Percentiles rank a stretch among this genome's conserved stretches.
phyloP scores from a whole-genome alignment of 1,140 invertebrate genomes.

The Tetramorium simillimum region DNA sequence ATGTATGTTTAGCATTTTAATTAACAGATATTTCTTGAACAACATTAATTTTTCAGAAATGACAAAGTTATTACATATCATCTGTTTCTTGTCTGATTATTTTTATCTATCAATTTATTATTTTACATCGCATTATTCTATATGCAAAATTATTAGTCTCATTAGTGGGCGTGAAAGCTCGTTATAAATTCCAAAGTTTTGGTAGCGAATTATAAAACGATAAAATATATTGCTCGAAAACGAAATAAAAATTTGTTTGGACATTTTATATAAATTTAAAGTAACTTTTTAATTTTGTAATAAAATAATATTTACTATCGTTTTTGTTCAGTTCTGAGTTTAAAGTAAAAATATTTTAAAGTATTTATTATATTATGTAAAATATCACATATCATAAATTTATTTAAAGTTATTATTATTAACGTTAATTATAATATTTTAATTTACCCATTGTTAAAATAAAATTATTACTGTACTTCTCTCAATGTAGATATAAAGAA shows the following conservation, averaged over 20 bases:
- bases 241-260: not conserved
- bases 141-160: conserved; percentile 28
- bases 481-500: not conserved
- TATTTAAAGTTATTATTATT: not conserved
- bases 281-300: not conserved
- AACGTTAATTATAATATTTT: not conserved
- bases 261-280: not conserved
- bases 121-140: not conserved
- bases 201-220: not conserved
- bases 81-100: not conserved
- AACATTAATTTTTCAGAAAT: not conserved
- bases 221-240: not conserved
- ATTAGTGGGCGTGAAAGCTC: not conserved
- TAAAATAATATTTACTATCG: not conserved
- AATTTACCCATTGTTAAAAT: not conserved
- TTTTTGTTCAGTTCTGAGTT: not conserved
- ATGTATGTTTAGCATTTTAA: not conserved
- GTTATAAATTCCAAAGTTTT: conserved; percentile 24
- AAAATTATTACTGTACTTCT: not conserved
- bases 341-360: conserved; percentile 1
- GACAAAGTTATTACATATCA: not conserved
- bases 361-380: not conserved
- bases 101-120: conserved; percentile 6
- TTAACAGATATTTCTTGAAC: not conserved
- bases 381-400: not conserved